A percentile compares a stretch with the other conserved stretches of the same genome.
These are phyloP conservation scores for Trogon surrucura DNA, from an alignment of 2,113 vertebrate species.

Conservation along the genomic window DNA sequence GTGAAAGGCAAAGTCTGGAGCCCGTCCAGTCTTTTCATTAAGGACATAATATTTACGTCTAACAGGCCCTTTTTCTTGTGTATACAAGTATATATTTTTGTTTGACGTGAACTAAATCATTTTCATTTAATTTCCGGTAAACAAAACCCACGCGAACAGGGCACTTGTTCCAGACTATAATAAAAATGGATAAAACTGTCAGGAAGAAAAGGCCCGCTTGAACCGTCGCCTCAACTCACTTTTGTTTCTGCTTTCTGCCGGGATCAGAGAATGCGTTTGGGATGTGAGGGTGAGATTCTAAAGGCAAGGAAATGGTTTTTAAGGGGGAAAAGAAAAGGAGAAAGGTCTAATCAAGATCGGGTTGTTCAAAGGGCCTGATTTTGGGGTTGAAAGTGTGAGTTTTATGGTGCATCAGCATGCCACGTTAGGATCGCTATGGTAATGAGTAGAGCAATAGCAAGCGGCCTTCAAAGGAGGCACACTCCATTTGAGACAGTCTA, in stretches of 20 bases:
- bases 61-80: constrained; percentile 82
- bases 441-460: constrained; percentile 82
- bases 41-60: constrained; percentile 97
- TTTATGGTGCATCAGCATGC: constrained; percentile 86
- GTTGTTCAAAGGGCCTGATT: constrained; percentile 87
- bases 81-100: constrained; percentile 83
- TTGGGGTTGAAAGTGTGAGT: constrained; percentile 88
- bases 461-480: constrained; percentile 86
- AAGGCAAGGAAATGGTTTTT: constrained; percentile 89
- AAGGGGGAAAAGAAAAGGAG: constrained; percentile 85
- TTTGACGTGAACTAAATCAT: constrained; percentile 82
- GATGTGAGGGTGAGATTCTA: constrained; percentile 85
- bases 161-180: constrained; percentile 83
- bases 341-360: constrained; percentile 87
- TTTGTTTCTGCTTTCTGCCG: constrained; percentile 85
- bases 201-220: constrained; percentile 80
- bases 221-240: constrained; percentile 81
- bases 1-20: constrained; percentile 92
- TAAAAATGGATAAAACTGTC: constrained; percentile 85
- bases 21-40: constrained; percentile 90
- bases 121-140: constrained; percentile 87
- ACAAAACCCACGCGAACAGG: constrained; percentile 85
- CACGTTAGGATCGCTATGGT: constrained; percentile 86
- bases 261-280: constrained; percentile 85
- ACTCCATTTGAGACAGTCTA: constrained; percentile 88